Evolutionary conservation across 2,113 vertebrate species (phyloP).

Genomic region (Cercocebus atys): DNA sequence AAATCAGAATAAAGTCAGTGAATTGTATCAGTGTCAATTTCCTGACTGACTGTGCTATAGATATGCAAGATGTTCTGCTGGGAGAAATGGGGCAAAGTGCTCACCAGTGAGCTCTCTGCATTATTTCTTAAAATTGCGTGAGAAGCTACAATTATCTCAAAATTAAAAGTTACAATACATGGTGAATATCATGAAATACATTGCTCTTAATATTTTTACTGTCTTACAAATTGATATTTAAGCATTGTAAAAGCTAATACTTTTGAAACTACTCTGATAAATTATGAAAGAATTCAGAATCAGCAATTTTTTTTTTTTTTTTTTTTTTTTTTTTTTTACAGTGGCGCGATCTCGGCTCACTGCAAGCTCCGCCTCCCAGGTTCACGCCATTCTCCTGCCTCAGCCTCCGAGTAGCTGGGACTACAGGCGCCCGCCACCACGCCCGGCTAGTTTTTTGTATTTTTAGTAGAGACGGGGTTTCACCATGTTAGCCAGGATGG

Average conservation of each 20-base stretch:
- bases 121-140: background rate
- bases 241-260: background rate
- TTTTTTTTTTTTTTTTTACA: too few species aligned
- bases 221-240: background rate
- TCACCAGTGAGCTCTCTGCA: background rate
- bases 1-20: background rate
- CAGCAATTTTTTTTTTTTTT: background rate
- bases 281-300: background rate
- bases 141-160: background rate
- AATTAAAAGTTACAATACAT: constrained; percentile 29
- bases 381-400: too few species aligned
- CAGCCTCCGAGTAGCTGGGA: too few species aligned
- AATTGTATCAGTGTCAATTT: background rate
- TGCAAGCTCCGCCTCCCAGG: too few species aligned
- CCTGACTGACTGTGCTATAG: background rate
- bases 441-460: too few species aligned
- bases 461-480: too few species aligned
- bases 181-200: constrained; percentile 10
- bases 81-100: background rate
- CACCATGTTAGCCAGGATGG: too few species aligned
- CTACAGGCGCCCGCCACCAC: too few species aligned
- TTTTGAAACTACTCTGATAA: constrained; percentile 15
- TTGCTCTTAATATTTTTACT: background rate
- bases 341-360: too few species aligned
- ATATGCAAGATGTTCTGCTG: background rate